Percentiles rank a stretch among this genome's conserved stretches.
Conservation (phyloP, 2,797 vertebrate species). For the Lepilemur ruficaudatus region DNA sequence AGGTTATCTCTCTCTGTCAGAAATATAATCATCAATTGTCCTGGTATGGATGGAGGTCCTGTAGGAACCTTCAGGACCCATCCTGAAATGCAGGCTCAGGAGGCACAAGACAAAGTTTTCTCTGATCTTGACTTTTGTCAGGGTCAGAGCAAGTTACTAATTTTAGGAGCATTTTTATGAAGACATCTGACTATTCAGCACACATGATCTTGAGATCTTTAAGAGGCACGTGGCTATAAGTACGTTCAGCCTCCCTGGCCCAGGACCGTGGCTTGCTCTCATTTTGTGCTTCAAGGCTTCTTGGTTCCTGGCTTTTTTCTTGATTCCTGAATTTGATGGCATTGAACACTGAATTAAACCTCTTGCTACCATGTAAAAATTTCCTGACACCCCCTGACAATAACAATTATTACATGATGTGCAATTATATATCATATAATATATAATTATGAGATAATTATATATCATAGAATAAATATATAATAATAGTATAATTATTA, state of each 20-base stretch:
- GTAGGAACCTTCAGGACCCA: background rate
- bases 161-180: background rate
- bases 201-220: background rate
- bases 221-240: background rate
- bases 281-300: background rate
- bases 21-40: background rate
- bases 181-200: background rate
- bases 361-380: background rate
- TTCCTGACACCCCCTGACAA: background rate
- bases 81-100: background rate
- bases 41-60: background rate
- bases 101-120: background rate
- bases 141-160: background rate
- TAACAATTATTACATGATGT: background rate
- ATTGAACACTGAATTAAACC: background rate
- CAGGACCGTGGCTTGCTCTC: background rate
- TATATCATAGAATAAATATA: background rate
- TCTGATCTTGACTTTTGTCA: background rate
- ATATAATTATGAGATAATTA: background rate
- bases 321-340: background rate
- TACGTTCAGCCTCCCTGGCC: background rate
- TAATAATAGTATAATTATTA: background rate
- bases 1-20: background rate
- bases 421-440: background rate
- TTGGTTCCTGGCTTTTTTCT: background rate